A percentile compares a stretch with the other conserved stretches of the same genome.
Conservation (phyloP, 2,888 invertebrate genomes). For the Eupithecia exiguata region DNA sequence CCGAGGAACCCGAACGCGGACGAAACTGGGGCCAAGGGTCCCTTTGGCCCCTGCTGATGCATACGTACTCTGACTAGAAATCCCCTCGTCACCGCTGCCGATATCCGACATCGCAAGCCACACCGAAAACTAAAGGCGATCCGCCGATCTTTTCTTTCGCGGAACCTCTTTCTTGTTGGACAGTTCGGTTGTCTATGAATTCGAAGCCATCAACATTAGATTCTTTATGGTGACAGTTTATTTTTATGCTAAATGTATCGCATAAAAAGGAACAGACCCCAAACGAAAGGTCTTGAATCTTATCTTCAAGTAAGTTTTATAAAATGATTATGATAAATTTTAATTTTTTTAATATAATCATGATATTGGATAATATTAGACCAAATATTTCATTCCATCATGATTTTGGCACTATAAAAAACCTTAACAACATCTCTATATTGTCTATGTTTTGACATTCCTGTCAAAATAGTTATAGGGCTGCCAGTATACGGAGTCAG, state of each 20-base stretch:
- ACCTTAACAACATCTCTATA: conserved; percentile 41
- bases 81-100: conserved; percentile 91
- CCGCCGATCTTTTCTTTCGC: conserved; percentile 72
- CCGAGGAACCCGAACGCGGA: conserved; percentile 61
- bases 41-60: conserved; percentile 62
- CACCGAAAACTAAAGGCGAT: conserved; percentile 81
- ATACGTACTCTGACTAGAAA: conserved; percentile 91
- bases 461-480: conserved; percentile 50
- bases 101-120: conserved; percentile 89
- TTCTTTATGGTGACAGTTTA: conserved; percentile 50
- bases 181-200: conserved; percentile 75
- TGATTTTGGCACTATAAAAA: neutral
- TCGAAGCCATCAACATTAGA: conserved; percentile 72
- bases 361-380: neutral
- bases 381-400: neutral
- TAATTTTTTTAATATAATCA: neutral
- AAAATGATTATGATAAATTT: neutral
- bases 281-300: neutral
- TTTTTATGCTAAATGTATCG: neutral
- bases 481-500: conserved; percentile 32
- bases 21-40: conserved; percentile 47
- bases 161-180: conserved; percentile 63
- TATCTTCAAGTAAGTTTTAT: neutral
- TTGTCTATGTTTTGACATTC: conserved; percentile 59
- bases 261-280: neutral